These are phyloP conservation scores for Megalops cyprinoides DNA, from an alignment of 2,797 vertebrate genomes.

Conservation along the genomic window DNA sequence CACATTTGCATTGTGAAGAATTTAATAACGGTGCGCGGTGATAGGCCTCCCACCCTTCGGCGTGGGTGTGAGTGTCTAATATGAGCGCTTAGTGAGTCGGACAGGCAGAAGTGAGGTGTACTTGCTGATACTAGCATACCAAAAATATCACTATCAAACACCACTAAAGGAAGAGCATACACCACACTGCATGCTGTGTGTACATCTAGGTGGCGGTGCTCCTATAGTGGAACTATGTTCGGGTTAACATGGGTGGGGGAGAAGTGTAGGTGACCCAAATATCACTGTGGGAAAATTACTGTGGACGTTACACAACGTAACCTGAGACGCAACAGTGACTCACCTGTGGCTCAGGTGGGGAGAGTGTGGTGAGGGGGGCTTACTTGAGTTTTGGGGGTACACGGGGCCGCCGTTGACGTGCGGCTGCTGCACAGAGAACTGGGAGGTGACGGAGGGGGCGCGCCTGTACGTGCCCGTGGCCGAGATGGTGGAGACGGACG, in stretches of 20 bases:
- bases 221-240: neutral
- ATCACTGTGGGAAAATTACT: neutral
- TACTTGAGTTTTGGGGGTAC: conserved; percentile 97
- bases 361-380: conserved; percentile 56
- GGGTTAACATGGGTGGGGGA: too few species aligned
- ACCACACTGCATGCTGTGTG: neutral
- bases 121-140: too few species aligned
- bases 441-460: conserved; percentile 94
- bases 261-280: too few species aligned
- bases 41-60: too few species aligned
- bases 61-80: too few species aligned
- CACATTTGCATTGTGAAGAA: neutral
- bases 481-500: conserved; percentile 95
- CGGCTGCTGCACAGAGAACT: conserved; percentile 93
- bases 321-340: neutral
- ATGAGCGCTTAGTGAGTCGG: too few species aligned
- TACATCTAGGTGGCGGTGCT: neutral
- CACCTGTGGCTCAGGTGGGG: neutral
- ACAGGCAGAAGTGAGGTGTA: too few species aligned
- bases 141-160: too few species aligned
- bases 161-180: neutral
- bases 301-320: neutral
- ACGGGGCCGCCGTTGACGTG: conserved; percentile 95
- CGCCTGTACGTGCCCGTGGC: conserved; percentile 98
- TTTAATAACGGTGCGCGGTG: too few species aligned